Percentiles rank a stretch among this genome's conserved stretches.
Conservation (phyloP, 2,797 vertebrate genomes). For the Coccyzus lansbergi region DNA sequence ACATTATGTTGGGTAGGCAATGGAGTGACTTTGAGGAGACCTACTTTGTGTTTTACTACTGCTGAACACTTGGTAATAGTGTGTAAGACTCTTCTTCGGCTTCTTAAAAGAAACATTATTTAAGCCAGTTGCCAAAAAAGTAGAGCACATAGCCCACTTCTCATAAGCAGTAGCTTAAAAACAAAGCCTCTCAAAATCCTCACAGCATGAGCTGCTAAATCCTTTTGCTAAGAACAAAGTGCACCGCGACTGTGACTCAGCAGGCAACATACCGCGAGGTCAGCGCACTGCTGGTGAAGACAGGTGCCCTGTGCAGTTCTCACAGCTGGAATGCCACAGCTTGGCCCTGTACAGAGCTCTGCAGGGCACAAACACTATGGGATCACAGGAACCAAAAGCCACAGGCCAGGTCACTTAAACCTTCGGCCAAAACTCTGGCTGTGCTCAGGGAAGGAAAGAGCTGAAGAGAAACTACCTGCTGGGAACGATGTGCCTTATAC, state of each 20-base stretch:
- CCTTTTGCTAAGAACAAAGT: not conserved
- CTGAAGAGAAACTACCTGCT: fast-evolving
- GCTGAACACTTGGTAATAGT: not conserved
- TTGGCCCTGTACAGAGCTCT: not conserved
- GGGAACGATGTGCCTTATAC: not conserved
- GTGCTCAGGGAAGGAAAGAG: not conserved
- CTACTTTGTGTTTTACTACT: not conserved
- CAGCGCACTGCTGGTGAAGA: not conserved
- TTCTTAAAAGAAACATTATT: not conserved
- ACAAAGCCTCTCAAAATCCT: constrained; percentile 13
- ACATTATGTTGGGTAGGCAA: not conserved
- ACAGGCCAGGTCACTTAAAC: not conserved
- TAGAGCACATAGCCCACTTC: not conserved
- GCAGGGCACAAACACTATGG: not conserved
- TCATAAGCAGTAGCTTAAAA: constrained; percentile 22
- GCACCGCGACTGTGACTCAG: fast-evolving
- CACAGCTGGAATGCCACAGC: not conserved
- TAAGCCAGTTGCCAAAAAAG: not conserved
- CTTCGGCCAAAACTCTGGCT: not conserved
- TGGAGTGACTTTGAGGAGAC: not conserved
- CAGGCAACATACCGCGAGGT: fast-evolving
- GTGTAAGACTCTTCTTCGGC: not conserved
- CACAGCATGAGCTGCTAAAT: not conserved
- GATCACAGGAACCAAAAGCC: not conserved
- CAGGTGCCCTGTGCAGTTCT: not conserved